Evolutionary conservation across 2,113 vertebrate species (phyloP).

Genomic region (Rhineura floridana): DNA sequence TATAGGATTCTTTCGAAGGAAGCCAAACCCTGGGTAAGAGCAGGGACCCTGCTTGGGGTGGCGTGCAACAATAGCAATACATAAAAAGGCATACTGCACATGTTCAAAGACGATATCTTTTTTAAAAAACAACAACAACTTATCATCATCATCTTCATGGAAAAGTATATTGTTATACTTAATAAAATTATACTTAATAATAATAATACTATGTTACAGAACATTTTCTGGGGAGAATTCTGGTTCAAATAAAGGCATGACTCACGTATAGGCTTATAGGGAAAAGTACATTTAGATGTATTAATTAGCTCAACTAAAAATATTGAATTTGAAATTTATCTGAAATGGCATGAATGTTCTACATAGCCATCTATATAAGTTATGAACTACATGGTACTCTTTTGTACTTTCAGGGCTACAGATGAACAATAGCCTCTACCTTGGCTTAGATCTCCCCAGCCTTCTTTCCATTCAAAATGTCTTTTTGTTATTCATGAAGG

Average conservation of each 20-base stretch:
- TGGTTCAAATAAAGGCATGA: neutral
- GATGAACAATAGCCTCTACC: neutral
- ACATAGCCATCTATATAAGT: neutral
- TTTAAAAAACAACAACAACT: no score
- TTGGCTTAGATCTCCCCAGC: neutral
- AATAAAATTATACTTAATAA: no score
- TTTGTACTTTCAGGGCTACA: neutral
- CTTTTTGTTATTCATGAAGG: neutral
- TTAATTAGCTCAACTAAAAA: neutral
- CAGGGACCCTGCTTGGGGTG: neutral
- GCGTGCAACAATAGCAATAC: no score
- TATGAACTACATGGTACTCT: neutral
- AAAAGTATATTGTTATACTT: no score
- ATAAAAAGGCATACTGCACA: no score
- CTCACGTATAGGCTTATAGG: neutral
- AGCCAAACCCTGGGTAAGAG: no score
- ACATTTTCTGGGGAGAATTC: neutral
- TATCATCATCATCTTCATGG: no score
- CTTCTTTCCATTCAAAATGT: neutral
- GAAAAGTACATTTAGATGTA: constrained; percentile 1
- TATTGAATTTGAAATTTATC: neutral
- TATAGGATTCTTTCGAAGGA: no score
- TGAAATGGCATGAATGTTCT: neutral
- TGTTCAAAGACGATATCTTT: neutral
- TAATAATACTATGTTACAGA: no score